phyloP scores from a whole-genome alignment of 2,888 invertebrate species.

The Ichneumoninae sp. region DNA sequence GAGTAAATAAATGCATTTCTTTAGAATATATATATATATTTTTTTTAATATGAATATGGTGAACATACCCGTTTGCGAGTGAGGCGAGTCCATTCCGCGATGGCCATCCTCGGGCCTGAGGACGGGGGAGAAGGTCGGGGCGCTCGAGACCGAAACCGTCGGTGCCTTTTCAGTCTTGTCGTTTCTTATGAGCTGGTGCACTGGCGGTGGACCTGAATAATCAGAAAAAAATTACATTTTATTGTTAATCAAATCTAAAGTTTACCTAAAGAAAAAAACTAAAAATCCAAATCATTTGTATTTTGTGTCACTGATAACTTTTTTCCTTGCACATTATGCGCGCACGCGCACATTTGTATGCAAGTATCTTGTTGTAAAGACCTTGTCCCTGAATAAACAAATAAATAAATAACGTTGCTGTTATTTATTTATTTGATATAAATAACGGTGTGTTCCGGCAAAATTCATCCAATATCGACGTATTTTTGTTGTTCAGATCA shows the following conservation, averaged over 20 bases:
- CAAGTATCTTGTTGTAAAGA: no score
- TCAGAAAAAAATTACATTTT: constrained; percentile 21
- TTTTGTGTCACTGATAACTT: background rate
- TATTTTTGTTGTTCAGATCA: background rate
- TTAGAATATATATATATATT: background rate
- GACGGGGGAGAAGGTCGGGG: constrained; percentile 83
- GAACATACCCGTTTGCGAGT: constrained; percentile 83
- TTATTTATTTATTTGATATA: background rate
- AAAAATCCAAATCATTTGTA: background rate
- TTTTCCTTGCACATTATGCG: background rate
- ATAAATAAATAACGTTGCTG: no score
- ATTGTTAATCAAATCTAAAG: background rate
- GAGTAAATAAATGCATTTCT: constrained; percentile 11
- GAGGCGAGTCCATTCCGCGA: constrained; percentile 83
- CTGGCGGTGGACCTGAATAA: constrained; percentile 81
- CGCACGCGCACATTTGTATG: no score
- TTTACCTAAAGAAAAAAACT: background rate
- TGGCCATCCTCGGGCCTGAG: constrained; percentile 83
- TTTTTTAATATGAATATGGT: constrained; percentile 26
- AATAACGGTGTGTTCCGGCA: background rate
- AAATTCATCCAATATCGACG: background rate
- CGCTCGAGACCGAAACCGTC: constrained; percentile 83
- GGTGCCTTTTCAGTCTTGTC: constrained; percentile 84
- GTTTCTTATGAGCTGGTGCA: constrained; percentile 83
- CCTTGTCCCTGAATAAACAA: no score